Evolutionary conservation across 2,888 invertebrate genomes (phyloP).

Genomic region (Odontocerum albicorne): DNA sequence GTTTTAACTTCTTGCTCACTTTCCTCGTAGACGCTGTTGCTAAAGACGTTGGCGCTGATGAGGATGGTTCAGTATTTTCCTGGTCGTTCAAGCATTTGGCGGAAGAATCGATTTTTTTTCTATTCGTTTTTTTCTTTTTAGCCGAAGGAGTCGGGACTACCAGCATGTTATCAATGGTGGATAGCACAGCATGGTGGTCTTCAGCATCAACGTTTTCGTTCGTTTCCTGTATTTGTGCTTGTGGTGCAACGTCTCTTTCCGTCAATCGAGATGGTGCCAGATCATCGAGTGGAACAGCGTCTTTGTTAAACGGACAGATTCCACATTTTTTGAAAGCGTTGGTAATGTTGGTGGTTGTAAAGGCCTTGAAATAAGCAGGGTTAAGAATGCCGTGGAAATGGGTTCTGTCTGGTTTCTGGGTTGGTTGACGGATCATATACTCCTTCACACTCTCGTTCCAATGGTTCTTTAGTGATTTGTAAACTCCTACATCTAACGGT

Average conservation of each 20-base stretch:
- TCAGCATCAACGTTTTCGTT: background rate
- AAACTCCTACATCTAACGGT: background rate
- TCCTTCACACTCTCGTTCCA: background rate
- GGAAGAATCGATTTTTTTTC: constrained; percentile 5
- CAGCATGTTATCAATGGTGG: background rate
- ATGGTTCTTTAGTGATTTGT: background rate
- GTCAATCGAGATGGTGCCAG: constrained; percentile 6
- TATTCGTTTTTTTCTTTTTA: constrained; percentile 4
- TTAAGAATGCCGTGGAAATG: constrained; percentile 1
- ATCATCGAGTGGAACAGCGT: background rate
- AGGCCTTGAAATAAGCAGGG: constrained; percentile 5
- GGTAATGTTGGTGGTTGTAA: constrained; percentile 4
- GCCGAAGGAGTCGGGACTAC: constrained; percentile 1
- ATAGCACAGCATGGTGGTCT: background rate
- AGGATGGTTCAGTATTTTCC: constrained; percentile 1
- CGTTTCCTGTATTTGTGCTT: too few species aligned
- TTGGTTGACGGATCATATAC: constrained; percentile 3
- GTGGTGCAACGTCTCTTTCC: background rate
- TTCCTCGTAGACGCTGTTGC: background rate
- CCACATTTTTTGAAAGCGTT: background rate
- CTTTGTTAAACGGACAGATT: background rate
- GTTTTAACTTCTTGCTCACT: background rate
- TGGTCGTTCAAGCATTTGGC: constrained; percentile 5
- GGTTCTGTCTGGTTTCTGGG: constrained; percentile 1
- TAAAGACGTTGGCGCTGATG: constrained; percentile 3